These are phyloP conservation scores for Monochamus saltuarius DNA, from an alignment of 1,140 invertebrate species.

Conservation along the genomic window DNA sequence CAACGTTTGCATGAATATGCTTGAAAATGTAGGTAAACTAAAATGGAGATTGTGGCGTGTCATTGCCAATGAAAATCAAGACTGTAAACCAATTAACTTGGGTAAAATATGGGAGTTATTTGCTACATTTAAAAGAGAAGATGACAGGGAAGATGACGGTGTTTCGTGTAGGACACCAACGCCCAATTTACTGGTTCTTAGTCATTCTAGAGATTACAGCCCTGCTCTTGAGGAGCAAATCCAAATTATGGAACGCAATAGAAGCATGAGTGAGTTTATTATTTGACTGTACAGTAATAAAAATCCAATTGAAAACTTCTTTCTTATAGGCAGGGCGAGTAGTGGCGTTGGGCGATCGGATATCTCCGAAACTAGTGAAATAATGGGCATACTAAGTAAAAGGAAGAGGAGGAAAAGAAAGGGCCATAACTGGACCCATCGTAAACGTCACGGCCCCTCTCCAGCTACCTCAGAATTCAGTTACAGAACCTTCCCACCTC, in stretches of 20 bases:
- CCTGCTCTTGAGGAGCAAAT: not conserved
- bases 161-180: not conserved
- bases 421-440: slow-evolving; percentile 1
- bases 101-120: slow-evolving; percentile 7
- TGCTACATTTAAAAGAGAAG: slow-evolving; percentile 7
- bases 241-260: not conserved
- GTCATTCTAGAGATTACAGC: not conserved
- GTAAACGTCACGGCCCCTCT: too few relatives aligned
- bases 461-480: too few relatives aligned
- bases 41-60: not conserved
- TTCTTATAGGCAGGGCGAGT: slow-evolving; percentile 2
- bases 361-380: not conserved
- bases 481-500: too few relatives aligned
- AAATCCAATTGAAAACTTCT: not conserved
- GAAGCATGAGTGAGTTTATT: slow-evolving; percentile 12
- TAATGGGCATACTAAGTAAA: not conserved
- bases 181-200: not conserved
- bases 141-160: not conserved
- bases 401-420: not conserved
- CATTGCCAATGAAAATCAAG: not conserved
- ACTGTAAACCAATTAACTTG: slow-evolving; percentile 1
- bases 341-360: not conserved
- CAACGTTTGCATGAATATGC: slow-evolving; percentile 8
- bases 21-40: not conserved
- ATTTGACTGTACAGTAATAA: not conserved